These are phyloP conservation scores for Oryzias curvinotus DNA, from an alignment of 2,113 vertebrate genomes.

Conservation along the genomic window DNA sequence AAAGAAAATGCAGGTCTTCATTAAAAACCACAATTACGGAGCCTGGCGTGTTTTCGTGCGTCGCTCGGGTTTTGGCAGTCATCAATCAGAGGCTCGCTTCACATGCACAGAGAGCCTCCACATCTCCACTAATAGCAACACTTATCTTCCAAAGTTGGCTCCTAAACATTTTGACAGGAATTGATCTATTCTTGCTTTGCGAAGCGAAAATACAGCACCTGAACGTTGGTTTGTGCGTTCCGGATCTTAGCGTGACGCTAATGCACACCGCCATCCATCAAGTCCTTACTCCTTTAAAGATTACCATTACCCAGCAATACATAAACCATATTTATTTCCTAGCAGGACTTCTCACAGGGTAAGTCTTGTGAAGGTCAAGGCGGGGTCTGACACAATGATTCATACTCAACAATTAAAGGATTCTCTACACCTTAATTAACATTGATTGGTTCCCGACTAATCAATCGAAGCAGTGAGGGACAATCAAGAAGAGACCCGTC, in stretches of 20 bases:
- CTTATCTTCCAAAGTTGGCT: constrained; percentile 63
- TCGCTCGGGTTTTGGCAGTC: constrained; percentile 63
- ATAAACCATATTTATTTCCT: constrained; percentile 61
- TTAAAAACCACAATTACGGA: constrained; percentile 69
- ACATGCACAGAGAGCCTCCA: constrained; percentile 45
- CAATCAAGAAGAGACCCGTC: constrained; percentile 58
- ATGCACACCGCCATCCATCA: constrained; percentile 17
- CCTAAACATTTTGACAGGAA: constrained; percentile 56
- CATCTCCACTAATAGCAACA: constrained; percentile 45
- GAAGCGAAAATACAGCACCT: constrained; percentile 12
- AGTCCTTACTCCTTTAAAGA: constrained; percentile 31
- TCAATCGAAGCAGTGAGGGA: constrained; percentile 70
- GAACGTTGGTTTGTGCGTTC: background rate
- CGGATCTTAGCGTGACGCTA: background rate
- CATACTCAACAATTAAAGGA: constrained; percentile 76
- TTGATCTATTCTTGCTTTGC: constrained; percentile 42
- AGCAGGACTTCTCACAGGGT: constrained; percentile 33
- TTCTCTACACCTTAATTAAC: constrained; percentile 81
- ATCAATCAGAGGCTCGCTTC: constrained; percentile 66
- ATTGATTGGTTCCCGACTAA: constrained; percentile 77
- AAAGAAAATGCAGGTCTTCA: constrained; percentile 62
- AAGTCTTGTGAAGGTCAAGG: constrained; percentile 68
- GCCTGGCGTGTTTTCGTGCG: constrained; percentile 54
- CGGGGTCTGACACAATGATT: constrained; percentile 73
- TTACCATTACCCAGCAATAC: constrained; percentile 42